Percentiles rank a stretch among this genome's conserved stretches.
Conservation (phyloP, 2,113 vertebrate genomes). For the Eleginops maclovinus region DNA sequence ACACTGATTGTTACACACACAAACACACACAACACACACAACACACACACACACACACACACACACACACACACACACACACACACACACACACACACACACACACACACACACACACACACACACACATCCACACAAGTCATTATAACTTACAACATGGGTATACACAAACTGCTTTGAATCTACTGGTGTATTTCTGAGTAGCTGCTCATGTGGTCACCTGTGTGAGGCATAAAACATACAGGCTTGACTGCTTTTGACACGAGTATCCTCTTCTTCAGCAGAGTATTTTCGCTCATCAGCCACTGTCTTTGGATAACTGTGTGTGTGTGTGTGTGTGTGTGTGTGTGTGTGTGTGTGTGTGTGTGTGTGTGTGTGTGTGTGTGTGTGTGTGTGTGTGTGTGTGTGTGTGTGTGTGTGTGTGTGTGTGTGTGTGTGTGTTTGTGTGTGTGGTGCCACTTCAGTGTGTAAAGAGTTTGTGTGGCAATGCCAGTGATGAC, state of each 20-base stretch:
- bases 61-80: slow-evolving; percentile 4
- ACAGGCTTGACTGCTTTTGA: slow-evolving; percentile 40
- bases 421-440: no score
- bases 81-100: background rate
- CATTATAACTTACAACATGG: slow-evolving; percentile 9
- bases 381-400: slow-evolving; percentile 8
- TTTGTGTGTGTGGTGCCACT: slow-evolving; percentile 33
- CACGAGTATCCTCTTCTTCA: slow-evolving; percentile 32
- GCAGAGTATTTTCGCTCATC: slow-evolving; percentile 44
- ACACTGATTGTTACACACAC: background rate
- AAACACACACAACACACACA: slow-evolving; percentile 1
- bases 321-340: slow-evolving; percentile 9
- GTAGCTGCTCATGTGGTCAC: slow-evolving; percentile 38
- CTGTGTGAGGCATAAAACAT: slow-evolving; percentile 32
- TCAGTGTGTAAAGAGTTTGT: slow-evolving; percentile 51
- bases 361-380: slow-evolving; percentile 9
- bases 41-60: slow-evolving; percentile 1
- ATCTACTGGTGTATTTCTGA: slow-evolving; percentile 19
- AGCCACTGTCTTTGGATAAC: slow-evolving; percentile 45
- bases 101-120: background rate
- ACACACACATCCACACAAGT: slow-evolving; percentile 16
- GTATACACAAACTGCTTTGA: slow-evolving; percentile 1
- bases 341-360: slow-evolving; percentile 23
- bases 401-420: slow-evolving; percentile 13
- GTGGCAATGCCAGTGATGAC: slow-evolving; percentile 60